Base-by-base conservation (phyloP, 2,888 invertebrate species). In the Pasiphila rectangulata region DNA sequence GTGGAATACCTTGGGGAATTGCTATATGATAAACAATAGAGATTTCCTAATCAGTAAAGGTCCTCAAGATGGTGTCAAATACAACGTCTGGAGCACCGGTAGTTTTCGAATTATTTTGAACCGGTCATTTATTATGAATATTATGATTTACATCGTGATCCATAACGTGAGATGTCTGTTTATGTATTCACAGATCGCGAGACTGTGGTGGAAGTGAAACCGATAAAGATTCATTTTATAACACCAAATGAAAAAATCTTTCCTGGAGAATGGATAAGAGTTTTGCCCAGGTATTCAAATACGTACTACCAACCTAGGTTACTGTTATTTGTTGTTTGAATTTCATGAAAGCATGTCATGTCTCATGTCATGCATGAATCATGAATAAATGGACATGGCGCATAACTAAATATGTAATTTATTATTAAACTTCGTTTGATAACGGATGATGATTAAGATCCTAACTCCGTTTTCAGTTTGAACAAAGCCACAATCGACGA, bases 11-110 rank as follows among this genome's bases (percentile, higher is more conserved):
- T 43, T 88, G 15, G 82, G 79, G 21, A 63, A 57, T 23, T 68
- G 75, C 51, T 80, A 83, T 55, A 67, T 81, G 7, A 69, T 88
- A 29, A 84, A 84, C 53, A 83, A 85, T 49, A 79, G 88, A 63
- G 69, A 84, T 53, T 88, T 88, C 55, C 57, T 88, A 13, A 74
- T 63, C 2, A 51, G 63, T 2, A 65, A 50, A 17, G 77, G 73
- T 3, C 72, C 77, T 36, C 82, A 84, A 57, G 74, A 83, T 32
- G 83, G 80, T 15, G 44, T 86, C 1, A 67, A 69, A 53, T 83
- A 71, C 50, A 44, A 63, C 6, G 58, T 80, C 46, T 51, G 52
- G 46, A 60, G 68, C 46, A 63, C 66, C 24, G 75, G 86, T 84
- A 2, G 9, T n/a, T 42, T 34, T 3, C 6, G n/a, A n/a, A n/a